phyloP scores from a whole-genome alignment of 2,888 invertebrate genomes.

The Caradrina kadenii region DNA sequence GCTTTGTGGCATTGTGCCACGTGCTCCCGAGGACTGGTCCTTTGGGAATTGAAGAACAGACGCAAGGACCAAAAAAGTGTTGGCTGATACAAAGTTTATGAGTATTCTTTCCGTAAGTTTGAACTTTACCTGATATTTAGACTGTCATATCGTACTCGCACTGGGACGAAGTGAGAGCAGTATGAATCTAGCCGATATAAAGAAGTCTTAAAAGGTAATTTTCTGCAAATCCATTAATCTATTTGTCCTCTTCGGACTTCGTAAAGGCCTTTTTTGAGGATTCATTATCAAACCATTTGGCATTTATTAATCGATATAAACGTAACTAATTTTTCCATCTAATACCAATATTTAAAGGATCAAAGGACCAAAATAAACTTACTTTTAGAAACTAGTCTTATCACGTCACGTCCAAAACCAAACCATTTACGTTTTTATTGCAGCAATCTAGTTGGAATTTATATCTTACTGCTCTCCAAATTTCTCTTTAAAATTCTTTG shows the following conservation, averaged over 20 bases:
- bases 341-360: constrained; percentile 16
- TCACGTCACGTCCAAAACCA: constrained; percentile 14
- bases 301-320: constrained; percentile 13
- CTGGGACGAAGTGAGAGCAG: background rate
- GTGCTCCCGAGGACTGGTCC: constrained; percentile 74
- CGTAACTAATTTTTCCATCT: constrained; percentile 21
- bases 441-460: constrained; percentile 24
- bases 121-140: background rate
- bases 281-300: background rate
- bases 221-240: constrained; percentile 12
- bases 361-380: constrained; percentile 7
- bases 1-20: constrained; percentile 77
- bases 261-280: background rate
- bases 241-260: constrained; percentile 1
- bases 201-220: background rate
- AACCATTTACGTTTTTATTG: constrained; percentile 32
- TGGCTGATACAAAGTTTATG: background rate
- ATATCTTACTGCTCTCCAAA: constrained; percentile 25
- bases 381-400: constrained; percentile 28
- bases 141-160: background rate
- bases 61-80: constrained; percentile 22
- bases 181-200: background rate
- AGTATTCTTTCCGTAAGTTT: background rate
- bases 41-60: constrained; percentile 62
- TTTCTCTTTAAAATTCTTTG: constrained; percentile 35